These are phyloP conservation scores for Macrotus californicus DNA, from an alignment of 2,113 vertebrate genomes.

Conservation along the genomic window DNA sequence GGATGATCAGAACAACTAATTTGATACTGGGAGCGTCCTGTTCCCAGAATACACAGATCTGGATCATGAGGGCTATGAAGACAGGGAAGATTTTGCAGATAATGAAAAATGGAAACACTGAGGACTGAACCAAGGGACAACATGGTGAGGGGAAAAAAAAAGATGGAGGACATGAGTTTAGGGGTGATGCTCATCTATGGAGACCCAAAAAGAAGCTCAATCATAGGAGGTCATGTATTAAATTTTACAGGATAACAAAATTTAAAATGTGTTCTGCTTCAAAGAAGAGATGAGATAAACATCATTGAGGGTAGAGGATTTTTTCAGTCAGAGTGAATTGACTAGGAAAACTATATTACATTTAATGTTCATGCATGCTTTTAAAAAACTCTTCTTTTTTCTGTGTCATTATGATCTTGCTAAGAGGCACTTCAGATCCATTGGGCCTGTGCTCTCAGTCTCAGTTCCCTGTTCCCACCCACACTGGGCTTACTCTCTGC, in stretches of 20 bases:
- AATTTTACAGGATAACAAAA: not conserved
- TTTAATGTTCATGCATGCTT: not conserved
- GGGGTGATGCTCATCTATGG: not conserved
- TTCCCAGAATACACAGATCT: not conserved
- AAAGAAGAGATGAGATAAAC: not conserved
- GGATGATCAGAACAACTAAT: not conserved
- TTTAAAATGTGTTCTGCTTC: not conserved
- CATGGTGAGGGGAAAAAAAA: not conserved
- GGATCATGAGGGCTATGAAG: not conserved
- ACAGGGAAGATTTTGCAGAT: not conserved
- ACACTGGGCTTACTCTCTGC: not conserved
- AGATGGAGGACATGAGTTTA: not conserved
- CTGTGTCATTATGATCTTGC: not conserved
- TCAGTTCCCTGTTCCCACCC: not conserved
- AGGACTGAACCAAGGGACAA: not conserved
- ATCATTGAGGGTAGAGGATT: not conserved
- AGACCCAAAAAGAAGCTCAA: not conserved
- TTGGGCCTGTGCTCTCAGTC: not conserved
- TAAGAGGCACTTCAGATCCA: not conserved
- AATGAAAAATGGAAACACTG: not conserved
- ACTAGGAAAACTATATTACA: not conserved
- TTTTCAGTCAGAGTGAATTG: not conserved
- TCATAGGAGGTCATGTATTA: not conserved
- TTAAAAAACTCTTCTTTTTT: not conserved
- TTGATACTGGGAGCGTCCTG: not conserved